Evolutionary conservation across 2,113 vertebrate species (phyloP), one percentile per base, ranked within the genome.

Genomic region (Danionella cerebrum): DNA sequence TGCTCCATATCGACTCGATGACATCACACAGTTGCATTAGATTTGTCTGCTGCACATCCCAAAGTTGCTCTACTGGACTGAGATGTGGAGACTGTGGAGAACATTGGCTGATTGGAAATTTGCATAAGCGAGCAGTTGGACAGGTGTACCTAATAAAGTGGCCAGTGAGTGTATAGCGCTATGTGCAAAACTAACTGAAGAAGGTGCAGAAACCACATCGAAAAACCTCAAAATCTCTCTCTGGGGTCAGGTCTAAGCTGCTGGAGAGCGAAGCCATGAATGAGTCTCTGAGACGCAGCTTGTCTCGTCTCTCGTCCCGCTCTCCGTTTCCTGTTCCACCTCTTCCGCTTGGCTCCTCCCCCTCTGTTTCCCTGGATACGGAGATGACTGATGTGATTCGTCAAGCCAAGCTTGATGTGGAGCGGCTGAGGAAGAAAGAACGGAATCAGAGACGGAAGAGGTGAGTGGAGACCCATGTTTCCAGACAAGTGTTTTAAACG

Each of bases 211-310:
- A n/a, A n/a, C n/a, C n/a, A n/a, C n/a, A n/a, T n/a, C n/a, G n/a
- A n/a, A n/a, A n/a, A n/a, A n/a, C n/a, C n/a, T 8, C 31, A 14
- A 14, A 2, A 12, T 1, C 39, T 59, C 10, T 63, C 54, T 41
- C 19, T 31, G 22, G 50, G 3, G 33, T 0, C 65, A 98, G 96
- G 82, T 91, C 94, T 0, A 98, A 96, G 81, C 90, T 98, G 0
- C 79, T 98, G 67, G 95, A 98, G 82, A 98, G 96, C 0, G 95
- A 98, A 74, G 88, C 94, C 66, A 98, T 98, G 92, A 98, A 98
- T 0, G 96, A 98, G 78, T 94, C 94, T 0, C 67, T 98, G 59
- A 90, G 96, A 0, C 91, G 92, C 29, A 95, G 84, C 69, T 80
- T 89, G 2, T 88, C 90, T 0, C 90, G 94, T 0, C 78, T 85